Base-by-base conservation (phyloP, 1,140 invertebrate species). In the Nilaparvata lugens region DNA sequence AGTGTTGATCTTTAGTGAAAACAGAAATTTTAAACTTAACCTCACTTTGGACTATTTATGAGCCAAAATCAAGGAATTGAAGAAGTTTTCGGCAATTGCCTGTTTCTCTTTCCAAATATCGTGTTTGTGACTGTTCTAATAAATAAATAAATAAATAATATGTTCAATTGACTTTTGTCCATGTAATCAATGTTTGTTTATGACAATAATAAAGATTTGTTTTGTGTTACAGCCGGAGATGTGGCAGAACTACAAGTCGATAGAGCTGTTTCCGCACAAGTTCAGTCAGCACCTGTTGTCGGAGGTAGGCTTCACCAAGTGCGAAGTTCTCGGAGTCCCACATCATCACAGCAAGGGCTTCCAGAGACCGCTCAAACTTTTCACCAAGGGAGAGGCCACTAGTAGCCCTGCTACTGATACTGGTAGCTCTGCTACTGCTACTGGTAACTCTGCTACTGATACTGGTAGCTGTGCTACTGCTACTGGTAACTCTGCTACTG, bases 241-340 rank as follows among this genome's bases (percentile, higher is more conserved):
- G 52, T 89, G 85, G 70, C 83, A 87, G 62, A 94, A 93, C 72
- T 97, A 89, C 74, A 83, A 87, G 64, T 82, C 76, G 24, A 95
- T 97, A 56, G 82, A 91, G 67, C 83, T 98, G 65, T 87, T 86
- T 63, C 95, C 95, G 0, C 84, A 92, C 52, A 87, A 89, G 64
- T 97, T 97, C 71, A 87, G 88, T 6, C 87, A 95, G 60, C 97
- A 91, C 75, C 77, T 98, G 21, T 74, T 97, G 1, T 91, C 89
- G n/a, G 91, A 94, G 69, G 89, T 97, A 18, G 94, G 94, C 3
- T 97, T 97, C 73, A 84, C 81, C 64, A 90, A 89, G 67, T 93
- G 89, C 71, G 90, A 92, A 68, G 82, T 89, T 0, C 72, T 97
- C 21, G 90, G 87, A 11, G 86, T 88, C 25, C 91, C 92, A 7